Evolutionary conservation across 2,888 invertebrate genomes (phyloP), one percentile per base, ranked within the genome.

Genomic region (Cheilosia vulpina): DNA sequence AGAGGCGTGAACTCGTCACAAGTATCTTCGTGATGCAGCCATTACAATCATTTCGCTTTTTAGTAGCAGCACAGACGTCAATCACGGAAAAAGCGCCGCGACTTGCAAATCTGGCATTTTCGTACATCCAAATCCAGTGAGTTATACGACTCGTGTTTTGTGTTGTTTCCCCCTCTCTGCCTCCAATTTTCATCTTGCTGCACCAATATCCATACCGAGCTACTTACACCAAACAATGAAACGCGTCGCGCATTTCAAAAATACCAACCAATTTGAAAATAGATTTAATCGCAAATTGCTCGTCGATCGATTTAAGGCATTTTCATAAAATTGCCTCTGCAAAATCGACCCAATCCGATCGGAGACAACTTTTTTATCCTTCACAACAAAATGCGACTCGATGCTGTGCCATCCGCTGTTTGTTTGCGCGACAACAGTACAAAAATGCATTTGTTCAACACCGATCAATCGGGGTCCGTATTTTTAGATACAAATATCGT

Each of bases 321-420:
- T 84, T 75, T 65, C 45, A 17, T 17, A 43, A 69, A 81, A 81
- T 68, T 73, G 75, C 75, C 62, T 68, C 24, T 24, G 27, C 21
- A 53, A 47, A 47, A 19, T 19, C 34, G 43, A 65, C 41, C 52
- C 41, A 43, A 60, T 60, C 50, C 65, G 58, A 78, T 75, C 62
- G 43, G 50, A 63, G 41, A 63, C 38, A 50, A 13, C 41, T 31
- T 73, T 73, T 72, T 58, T 80, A 80, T 80, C 83, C 73, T 76
- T 84, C 69, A 58, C 50, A 24, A n/a, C 52, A 73, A 62, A 83
- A 78, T 69, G 87, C 72, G 78, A 78, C 84, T 85, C 88, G 88
- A 19, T 53, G 89, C 87, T 87, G 88, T 87, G 89, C 89, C 88
- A 88, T 58, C 13, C 34, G 63, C 88, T 89, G 88, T 88, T 89